Base-by-base conservation (phyloP, 2,113 vertebrate genomes). In the Myrmecophaga tridactyla region DNA sequence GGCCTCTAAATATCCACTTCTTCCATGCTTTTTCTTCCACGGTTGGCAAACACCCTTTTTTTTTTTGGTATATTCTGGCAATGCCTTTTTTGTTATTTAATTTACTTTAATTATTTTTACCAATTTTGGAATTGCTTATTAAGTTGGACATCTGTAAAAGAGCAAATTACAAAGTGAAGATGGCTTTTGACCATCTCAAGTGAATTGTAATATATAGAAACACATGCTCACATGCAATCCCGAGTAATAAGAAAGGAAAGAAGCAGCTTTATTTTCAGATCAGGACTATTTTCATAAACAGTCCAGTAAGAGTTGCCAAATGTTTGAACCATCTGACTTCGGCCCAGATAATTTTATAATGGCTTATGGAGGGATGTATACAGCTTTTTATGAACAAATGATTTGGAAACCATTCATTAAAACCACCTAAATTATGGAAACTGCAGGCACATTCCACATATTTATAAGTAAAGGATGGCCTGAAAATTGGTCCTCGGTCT, bases 361-460 rank as follows among this genome's bases (percentile, higher is more conserved):
- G 58, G 91, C 88, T 84, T 84, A 76, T 41, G 85, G 51, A 65
- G 90, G 15, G 69, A 94, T 98, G 95, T 92, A 97, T 97, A 96
- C 46, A 80, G 65, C 84, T 96, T 97, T 98, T 96, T 96, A 60
- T 87, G 87, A 97, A 95, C 84, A 96, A 96, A 97, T 97, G 93
- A 97, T 95, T 93, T 93, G 96, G 95, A 96, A 97, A 72, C 86
- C 93, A 94, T 93, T 96, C 97, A 97, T 98, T 97, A 97, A 91
- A 96, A 73, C 58, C 84, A 88, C 84, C 89, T 89, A 96, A 97
- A 97, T 97, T 97, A 96, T 17, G 96, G 97, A 48, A 89, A 96
- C 80, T 89, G 89, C 80, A 78, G 82, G 94, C 90, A 92, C 94
- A 95, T 95, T 84, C 81, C 65, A 92, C 94, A 78, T 85, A 96